Base-by-base conservation (phyloP, 1,140 invertebrate species). In the Armadillidium nasatum region DNA sequence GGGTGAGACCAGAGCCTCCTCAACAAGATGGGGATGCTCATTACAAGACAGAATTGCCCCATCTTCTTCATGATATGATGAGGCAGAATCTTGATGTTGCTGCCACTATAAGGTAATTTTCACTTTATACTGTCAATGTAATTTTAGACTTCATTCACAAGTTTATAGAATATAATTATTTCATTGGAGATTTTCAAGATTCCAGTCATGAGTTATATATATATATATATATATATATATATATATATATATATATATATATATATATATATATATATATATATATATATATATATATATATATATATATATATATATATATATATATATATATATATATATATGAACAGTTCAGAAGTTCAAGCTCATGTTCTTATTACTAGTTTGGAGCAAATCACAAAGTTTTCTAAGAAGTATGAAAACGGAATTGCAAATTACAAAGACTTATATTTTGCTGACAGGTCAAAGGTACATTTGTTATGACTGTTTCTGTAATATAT, bases 41-140 rank as follows among this genome's bases (percentile, higher is more conserved):
- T 83, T 96, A 91, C 85, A 93, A 96, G 82, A 97, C 96, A 0
- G 91, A 94, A 70, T 90, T 96, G 10, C 96, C 97, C 6, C 91
- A 97, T 75, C 96, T 98, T 76, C 93, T 99, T 74, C 98, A 97
- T 85, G 93, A 98, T 86, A 99, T 99, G 96, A 94, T 99, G 75
- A 94, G 97, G 86, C 95, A 98, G 86, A 96, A 97, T 88, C 86
- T 98, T 50, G 92, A 96, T 88, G 93, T 96, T 0, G 89, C 91
- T 7, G 87, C 88, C 82, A 89, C 90, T 44, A 90, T 92, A 33
- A 88, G 85, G 84, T 84, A 76, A 75, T 44, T 33, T 33, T 33
- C 33, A 33, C 33, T 33, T 33, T 6, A 33, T 33, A 33, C 6
- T 33, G 33, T 33, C n/a, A n/a, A 33, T 33, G 6, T 33, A 33